A percentile compares a stretch with the other conserved stretches of the same genome.
phyloP scores from a whole-genome alignment of 2,888 invertebrate genomes.

The Andricus quercusramuli region DNA sequence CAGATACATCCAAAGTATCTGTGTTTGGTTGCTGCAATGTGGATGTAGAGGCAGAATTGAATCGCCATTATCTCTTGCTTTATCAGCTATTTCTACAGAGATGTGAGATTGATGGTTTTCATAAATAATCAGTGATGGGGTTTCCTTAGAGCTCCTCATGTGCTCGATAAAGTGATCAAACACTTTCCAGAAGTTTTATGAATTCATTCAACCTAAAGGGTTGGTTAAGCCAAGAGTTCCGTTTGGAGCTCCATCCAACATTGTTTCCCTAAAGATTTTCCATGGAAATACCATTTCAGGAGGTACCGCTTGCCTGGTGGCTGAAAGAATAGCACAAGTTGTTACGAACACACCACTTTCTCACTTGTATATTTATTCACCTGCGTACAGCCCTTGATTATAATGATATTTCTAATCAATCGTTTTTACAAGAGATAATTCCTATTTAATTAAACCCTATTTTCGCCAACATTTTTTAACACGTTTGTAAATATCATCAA shows the following conservation, averaged over 20 bases:
- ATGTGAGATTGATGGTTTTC: slow-evolving; percentile 62
- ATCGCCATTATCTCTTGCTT: slow-evolving; percentile 66
- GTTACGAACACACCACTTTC: no score
- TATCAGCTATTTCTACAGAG: slow-evolving; percentile 54
- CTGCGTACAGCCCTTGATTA: slow-evolving; percentile 73
- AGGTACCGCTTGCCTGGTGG: no score
- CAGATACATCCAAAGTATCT: slow-evolving; percentile 67
- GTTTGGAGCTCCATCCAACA: no score
- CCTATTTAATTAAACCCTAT: no score
- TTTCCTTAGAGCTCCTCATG: slow-evolving; percentile 59
- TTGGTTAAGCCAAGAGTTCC: slow-evolving; percentile 51
- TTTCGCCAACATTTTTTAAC: no score
- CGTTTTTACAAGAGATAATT: no score
- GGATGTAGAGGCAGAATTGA: slow-evolving; percentile 68
- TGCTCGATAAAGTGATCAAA: slow-evolving; percentile 66
- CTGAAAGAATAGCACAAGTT: no score
- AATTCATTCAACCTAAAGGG: slow-evolving; percentile 55
- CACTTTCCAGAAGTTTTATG: slow-evolving; percentile 51
- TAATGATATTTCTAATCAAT: slow-evolving; percentile 62
- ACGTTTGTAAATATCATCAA: no score
- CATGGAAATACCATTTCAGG: no score
- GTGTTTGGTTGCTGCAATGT: slow-evolving; percentile 69
- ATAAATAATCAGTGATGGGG: slow-evolving; percentile 63
- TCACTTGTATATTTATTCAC: slow-evolving; percentile 73
- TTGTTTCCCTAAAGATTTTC: no score